These are phyloP conservation scores for Gymnosoma rotundatum DNA, from an alignment of 2,888 invertebrate genomes.

Conservation along the genomic window DNA sequence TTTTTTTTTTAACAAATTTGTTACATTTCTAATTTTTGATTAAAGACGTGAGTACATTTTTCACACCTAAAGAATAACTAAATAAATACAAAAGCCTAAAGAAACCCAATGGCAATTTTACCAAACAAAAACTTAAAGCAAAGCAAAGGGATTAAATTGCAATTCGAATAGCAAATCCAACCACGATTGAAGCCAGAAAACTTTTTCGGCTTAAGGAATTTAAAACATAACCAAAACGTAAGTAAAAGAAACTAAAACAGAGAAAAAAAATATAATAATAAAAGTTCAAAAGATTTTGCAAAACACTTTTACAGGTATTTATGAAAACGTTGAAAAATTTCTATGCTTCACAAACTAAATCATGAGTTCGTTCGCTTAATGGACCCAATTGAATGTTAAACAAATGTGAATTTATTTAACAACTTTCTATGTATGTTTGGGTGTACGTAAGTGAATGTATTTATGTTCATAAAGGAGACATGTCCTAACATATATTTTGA, in stretches of 20 bases:
- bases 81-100: neutral
- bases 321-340: slow-evolving; percentile 32
- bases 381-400: slow-evolving; percentile 57
- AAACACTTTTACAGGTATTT: slow-evolving; percentile 33
- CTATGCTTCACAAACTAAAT: slow-evolving; percentile 35
- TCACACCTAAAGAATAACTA: neutral
- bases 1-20: too few species aligned
- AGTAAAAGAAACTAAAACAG: neutral
- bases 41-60: neutral
- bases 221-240: neutral
- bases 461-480: neutral
- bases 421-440: neutral
- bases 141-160: slow-evolving; percentile 20
- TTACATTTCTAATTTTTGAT: too few species aligned
- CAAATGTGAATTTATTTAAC: slow-evolving; percentile 45
- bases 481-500: neutral
- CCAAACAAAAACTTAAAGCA: slow-evolving; percentile 16
- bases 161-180: slow-evolving; percentile 44
- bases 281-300: slow-evolving; percentile 36
- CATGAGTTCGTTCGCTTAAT: slow-evolving; percentile 51
- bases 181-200: slow-evolving; percentile 50
- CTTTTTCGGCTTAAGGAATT: slow-evolving; percentile 52
- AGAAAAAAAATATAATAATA: neutral
- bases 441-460: slow-evolving; percentile 16
- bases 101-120: slow-evolving; percentile 14